Evolutionary conservation across 2,797 vertebrate genomes (phyloP), one percentile per base, ranked within the genome.

Genomic region (Peromyscus melanophrys): DNA sequence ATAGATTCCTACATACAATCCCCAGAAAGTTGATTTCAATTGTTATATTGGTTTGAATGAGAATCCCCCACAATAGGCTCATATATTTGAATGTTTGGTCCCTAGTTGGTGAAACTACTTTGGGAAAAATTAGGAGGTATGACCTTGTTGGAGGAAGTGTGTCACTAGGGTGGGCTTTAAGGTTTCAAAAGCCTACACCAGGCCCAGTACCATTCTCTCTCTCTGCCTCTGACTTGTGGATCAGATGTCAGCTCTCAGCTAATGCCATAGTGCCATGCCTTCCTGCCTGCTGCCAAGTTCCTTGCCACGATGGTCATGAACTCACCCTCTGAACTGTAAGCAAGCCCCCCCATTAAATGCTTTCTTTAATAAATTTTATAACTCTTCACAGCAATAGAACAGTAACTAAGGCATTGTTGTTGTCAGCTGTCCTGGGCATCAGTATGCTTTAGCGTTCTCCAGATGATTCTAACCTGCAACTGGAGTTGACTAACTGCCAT

Each of bases 391-490:
- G 61, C 19, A 14, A 34, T n/a, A 65, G 17, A 67, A 49, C 43
- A 67, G 1, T 67, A 65, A 49, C 10, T 65, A 65, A 65, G 61
- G 1, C 4, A 11, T 37, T 86, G 84, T 86, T 37, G 46, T 37
- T 29, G 12, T 40, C 67, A 88, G 2, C 0, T 93, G 31, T 31
- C 52, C 65, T 76, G 37, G 14, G 2, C 19, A 96, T 89, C 52
- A 43, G 23, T 67, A 67, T 43, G 78, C 69, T 93, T 67, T 73
- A 93, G 93, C 43, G 49, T n/a, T 92, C 81, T 78, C 78, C 63
- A 77, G 27, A 67, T 81, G 14, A 89, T 88, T 90, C 78, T 94
- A 80, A 89, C 40, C 23, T 80, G 2, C 16, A 84, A 89, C 9
- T n/a, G 21, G 27, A 52, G 17, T n/a, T 89, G 23, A 91, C 55